phyloP scores from a whole-genome alignment of 2,797 vertebrate species.

The Amniataba percoides region DNA sequence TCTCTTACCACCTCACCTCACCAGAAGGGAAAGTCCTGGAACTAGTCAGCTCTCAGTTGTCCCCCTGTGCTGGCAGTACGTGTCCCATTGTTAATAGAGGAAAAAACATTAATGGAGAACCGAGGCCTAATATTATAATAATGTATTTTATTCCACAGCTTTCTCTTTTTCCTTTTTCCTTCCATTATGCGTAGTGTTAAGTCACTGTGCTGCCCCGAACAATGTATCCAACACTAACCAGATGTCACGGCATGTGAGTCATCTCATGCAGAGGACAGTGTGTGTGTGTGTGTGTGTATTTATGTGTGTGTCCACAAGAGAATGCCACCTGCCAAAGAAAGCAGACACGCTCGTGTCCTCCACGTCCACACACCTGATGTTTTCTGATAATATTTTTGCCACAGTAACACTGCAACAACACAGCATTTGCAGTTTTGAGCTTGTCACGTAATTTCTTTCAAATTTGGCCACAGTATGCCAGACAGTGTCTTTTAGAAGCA shows the following conservation, averaged over 20 bases:
- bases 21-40: conserved; percentile 24
- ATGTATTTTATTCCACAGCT: conserved; percentile 69
- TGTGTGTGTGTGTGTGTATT: conserved; percentile 18
- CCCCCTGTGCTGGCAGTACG: conserved; percentile 37
- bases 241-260: conserved; percentile 79
- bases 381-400: conserved; percentile 38
- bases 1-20: conserved; percentile 17
- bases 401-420: neutral
- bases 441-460: conserved; percentile 33
- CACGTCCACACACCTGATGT: conserved; percentile 47
- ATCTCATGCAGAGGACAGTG: conserved; percentile 63
- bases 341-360: conserved; percentile 16
- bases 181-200: conserved; percentile 69
- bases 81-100: conserved; percentile 66
- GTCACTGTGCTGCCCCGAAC: conserved; percentile 67
- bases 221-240: conserved; percentile 77
- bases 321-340: conserved; percentile 70
- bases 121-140: conserved; percentile 56
- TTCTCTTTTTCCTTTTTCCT: conserved; percentile 77
- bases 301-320: conserved; percentile 18
- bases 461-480: conserved; percentile 1
- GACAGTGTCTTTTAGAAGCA: conserved; percentile 43
- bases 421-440: conserved; percentile 12
- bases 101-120: conserved; percentile 57
- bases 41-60: conserved; percentile 28